These are phyloP conservation scores for Erannis defoliaria DNA, from an alignment of 2,888 invertebrate genomes.

Conservation along the genomic window DNA sequence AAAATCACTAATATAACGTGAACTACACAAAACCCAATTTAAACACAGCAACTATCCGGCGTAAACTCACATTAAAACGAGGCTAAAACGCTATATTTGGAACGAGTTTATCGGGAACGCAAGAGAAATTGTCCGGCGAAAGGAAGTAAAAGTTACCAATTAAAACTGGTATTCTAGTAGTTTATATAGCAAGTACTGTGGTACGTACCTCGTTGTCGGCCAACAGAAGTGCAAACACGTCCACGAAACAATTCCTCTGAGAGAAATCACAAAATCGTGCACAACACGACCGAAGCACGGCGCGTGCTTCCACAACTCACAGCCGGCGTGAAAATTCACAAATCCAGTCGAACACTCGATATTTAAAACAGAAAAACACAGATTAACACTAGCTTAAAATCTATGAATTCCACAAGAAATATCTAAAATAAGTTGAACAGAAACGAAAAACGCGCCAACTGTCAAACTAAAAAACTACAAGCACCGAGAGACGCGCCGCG, in stretches of 20 bases:
- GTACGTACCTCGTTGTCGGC: conserved; percentile 70
- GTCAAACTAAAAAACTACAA: conserved; percentile 86
- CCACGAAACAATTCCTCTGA: conserved; percentile 72
- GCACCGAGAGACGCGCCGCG: conserved; percentile 79
- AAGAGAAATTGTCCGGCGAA: conserved; percentile 64
- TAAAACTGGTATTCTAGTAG: conserved; percentile 30
- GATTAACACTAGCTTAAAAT: conserved; percentile 84
- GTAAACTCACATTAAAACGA: conserved; percentile 47
- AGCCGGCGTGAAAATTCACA: conserved; percentile 80
- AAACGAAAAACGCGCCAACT: conserved; percentile 86
- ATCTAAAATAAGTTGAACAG: conserved; percentile 64
- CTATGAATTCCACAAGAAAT: conserved; percentile 82
- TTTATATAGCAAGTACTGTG: conserved; percentile 43
- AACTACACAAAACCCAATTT: conserved; percentile 48
- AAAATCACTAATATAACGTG: conserved; percentile 64
- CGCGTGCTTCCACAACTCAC: conserved; percentile 80
- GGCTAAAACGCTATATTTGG: conserved; percentile 75
- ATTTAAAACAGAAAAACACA: conserved; percentile 80
- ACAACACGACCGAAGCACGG: conserved; percentile 76
- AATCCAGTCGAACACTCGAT: conserved; percentile 80
- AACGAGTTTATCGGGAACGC: conserved; percentile 66
- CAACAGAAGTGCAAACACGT: conserved; percentile 59
- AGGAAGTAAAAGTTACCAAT: conserved; percentile 27
- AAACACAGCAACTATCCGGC: conserved; percentile 44
- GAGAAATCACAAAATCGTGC: conserved; percentile 81